phyloP scores from a whole-genome alignment of 2,888 invertebrate species.

The Anthophora plumipes region DNA sequence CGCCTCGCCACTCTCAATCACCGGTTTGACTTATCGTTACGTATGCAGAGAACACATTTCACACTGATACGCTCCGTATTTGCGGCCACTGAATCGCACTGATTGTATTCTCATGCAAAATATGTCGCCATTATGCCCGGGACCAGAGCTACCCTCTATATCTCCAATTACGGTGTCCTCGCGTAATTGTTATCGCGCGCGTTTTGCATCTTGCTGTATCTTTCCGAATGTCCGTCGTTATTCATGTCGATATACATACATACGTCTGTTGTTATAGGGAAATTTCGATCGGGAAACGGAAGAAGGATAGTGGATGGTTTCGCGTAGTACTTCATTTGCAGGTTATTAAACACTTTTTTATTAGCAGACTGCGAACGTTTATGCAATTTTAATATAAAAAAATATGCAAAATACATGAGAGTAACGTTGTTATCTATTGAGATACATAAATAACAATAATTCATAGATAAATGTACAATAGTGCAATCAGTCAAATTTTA shows the following conservation, averaged over 20 bases:
- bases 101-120: slow-evolving; percentile 82
- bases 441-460: too few species aligned
- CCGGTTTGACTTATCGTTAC: slow-evolving; percentile 72
- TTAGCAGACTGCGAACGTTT: too few species aligned
- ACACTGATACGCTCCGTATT: slow-evolving; percentile 70
- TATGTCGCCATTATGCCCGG: slow-evolving; percentile 71
- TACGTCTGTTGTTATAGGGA: not conserved
- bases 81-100: slow-evolving; percentile 78
- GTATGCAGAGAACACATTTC: slow-evolving; percentile 69
- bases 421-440: too few species aligned
- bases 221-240: not conserved
- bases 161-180: slow-evolving; percentile 58
- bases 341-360: too few species aligned
- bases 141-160: slow-evolving; percentile 44
- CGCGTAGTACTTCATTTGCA: too few species aligned
- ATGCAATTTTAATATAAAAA: too few species aligned
- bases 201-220: slow-evolving; percentile 36
- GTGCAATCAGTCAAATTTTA: too few species aligned
- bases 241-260: not conserved
- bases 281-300: not conserved
- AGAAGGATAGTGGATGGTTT: not conserved
- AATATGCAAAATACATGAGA: too few species aligned
- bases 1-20: slow-evolving; percentile 68
- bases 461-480: too few species aligned
- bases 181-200: slow-evolving; percentile 66